Percentiles rank a stretch among this genome's conserved stretches.
phyloP scores from a whole-genome alignment of 1,140 invertebrate species.

The Telenomus remus region DNA sequence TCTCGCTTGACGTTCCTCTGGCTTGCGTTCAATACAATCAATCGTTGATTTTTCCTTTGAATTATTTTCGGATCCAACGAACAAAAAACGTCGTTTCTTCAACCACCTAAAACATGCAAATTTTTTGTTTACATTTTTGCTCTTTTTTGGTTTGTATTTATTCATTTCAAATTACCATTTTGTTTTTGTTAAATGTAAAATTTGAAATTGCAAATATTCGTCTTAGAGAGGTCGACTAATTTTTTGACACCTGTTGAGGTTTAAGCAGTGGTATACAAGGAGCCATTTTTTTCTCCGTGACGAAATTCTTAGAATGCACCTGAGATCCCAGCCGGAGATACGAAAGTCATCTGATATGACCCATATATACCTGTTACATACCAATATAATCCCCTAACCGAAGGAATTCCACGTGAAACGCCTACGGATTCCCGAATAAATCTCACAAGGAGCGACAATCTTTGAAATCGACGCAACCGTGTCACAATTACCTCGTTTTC shows the following conservation, averaged over 20 bases:
- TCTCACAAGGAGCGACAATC: neutral
- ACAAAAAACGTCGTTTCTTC: too few species aligned
- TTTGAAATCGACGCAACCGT: neutral
- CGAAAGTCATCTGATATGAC: conserved; percentile 5
- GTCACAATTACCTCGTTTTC: conserved; percentile 3
- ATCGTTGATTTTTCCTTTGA: conserved; percentile 3
- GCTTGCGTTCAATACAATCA: conserved; percentile 6
- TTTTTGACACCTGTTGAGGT: neutral
- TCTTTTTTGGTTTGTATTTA: neutral
- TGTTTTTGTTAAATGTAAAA: too few species aligned
- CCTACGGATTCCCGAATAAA: neutral
- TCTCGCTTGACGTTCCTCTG: conserved; percentile 21
- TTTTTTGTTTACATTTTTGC: neutral
- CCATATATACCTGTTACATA: conserved; percentile 1
- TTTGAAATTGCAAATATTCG: too few species aligned
- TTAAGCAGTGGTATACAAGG: neutral
- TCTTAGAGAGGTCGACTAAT: too few species aligned
- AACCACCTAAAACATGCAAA: too few species aligned
- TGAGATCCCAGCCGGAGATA: conserved; percentile 1
- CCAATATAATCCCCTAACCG: neutral
- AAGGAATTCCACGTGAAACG: neutral
- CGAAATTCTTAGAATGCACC: conserved; percentile 5
- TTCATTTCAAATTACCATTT: too few species aligned
- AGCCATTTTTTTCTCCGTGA: neutral
- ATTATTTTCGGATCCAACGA: conserved; percentile 17